Evolutionary conservation across 2,113 vertebrate species (phyloP).

Genomic region (Elanus axillaris): DNA sequence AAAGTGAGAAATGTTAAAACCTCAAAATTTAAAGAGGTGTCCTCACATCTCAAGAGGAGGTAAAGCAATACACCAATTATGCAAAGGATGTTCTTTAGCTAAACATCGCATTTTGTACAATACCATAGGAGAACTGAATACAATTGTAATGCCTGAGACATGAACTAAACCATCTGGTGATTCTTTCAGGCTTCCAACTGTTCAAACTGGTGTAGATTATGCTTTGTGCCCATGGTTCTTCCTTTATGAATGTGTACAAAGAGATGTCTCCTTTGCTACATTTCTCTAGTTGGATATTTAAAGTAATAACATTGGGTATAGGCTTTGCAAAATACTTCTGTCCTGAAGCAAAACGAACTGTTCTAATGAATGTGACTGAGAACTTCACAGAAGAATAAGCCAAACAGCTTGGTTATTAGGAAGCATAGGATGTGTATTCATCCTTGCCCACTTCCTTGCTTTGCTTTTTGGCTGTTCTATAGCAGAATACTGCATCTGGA

Average conservation of each 20-base stretch:
- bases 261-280: background rate
- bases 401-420: background rate
- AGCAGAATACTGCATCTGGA: background rate
- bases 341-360: background rate
- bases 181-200: background rate
- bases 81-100: background rate
- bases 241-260: background rate
- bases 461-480: background rate
- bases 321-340: background rate
- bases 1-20: background rate
- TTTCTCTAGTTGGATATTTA: background rate
- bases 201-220: background rate
- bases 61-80: background rate
- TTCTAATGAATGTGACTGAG: background rate
- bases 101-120: background rate
- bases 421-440: background rate
- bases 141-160: background rate
- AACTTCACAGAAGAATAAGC: background rate
- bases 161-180: background rate
- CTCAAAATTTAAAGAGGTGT: background rate
- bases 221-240: background rate
- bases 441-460: background rate
- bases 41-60: background rate
- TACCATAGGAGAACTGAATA: background rate
- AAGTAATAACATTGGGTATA: background rate